Evolutionary conservation across 2,797 vertebrate species (phyloP).

Genomic region (Ciconia nigra): DNA sequence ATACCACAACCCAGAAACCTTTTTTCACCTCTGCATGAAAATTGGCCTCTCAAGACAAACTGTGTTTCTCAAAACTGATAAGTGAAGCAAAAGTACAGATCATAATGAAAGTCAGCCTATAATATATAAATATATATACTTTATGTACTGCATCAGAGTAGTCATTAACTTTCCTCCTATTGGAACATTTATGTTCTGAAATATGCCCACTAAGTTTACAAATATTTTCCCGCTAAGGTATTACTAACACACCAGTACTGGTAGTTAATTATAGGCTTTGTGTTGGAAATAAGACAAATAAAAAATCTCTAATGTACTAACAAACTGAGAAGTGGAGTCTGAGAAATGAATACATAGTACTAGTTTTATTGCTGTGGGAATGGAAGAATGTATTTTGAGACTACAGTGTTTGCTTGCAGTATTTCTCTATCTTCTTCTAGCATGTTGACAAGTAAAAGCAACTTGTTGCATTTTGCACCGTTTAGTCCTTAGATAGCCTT

Average conservation of each 20-base stretch:
- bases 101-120: neutral
- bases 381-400: neutral
- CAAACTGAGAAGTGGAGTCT: neutral
- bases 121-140: neutral
- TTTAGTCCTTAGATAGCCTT: neutral
- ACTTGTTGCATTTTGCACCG: neutral
- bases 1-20: neutral
- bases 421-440: neutral
- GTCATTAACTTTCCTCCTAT: neutral
- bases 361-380: neutral
- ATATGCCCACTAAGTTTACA: neutral
- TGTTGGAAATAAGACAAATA: neutral
- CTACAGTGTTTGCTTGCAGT: neutral
- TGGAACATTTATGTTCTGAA: neutral
- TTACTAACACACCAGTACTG: neutral
- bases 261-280: neutral
- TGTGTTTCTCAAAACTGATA: neutral
- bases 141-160: neutral
- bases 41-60: neutral
- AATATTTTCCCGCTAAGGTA: neutral
- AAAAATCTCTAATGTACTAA: neutral
- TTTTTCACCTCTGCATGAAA: neutral
- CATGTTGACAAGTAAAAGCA: neutral
- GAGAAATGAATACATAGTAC: neutral
- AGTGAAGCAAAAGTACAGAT: neutral